phyloP scores from a whole-genome alignment of 1,140 invertebrate species.

The Brachionus calyciflorus region DNA sequence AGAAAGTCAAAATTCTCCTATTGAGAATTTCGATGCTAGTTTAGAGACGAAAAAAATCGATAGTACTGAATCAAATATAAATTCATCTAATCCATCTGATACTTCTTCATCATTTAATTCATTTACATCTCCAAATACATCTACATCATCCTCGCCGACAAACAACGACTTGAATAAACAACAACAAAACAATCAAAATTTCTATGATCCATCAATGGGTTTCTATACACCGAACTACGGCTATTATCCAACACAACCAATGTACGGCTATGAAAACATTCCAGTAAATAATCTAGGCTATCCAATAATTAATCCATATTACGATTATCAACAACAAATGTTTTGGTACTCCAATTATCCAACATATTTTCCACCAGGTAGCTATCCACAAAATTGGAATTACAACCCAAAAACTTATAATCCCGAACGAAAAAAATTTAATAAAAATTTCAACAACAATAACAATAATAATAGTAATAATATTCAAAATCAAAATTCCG shows the following conservation, averaged over 20 bases:
- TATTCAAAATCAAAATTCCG: background rate
- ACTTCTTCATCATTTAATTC: conserved; percentile 25
- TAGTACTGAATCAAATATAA: background rate
- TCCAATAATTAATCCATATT: conserved; percentile 23
- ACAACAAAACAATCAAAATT: background rate
- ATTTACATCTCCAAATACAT: background rate
- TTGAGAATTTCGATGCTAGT: background rate
- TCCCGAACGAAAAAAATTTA: too few species aligned
- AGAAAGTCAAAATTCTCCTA: background rate
- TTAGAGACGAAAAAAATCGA: background rate
- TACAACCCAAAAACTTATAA: too few species aligned
- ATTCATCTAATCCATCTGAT: conserved; percentile 8
- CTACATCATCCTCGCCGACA: conserved; percentile 15
- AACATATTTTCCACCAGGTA: conserved; percentile 5
- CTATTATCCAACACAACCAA: background rate
- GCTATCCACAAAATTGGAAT: background rate
- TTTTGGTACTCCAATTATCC: conserved; percentile 23
- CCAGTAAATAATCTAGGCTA: conserved; percentile 10
- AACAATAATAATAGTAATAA: background rate
- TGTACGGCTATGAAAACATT: background rate
- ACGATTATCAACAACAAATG: background rate
- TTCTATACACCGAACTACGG: background rate
- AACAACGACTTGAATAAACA: conserved; percentile 9
- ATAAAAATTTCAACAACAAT: background rate
- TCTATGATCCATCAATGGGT: background rate